Conservation (phyloP, 1,140 invertebrate species). For the Metopolophium dirhodum region DNA sequence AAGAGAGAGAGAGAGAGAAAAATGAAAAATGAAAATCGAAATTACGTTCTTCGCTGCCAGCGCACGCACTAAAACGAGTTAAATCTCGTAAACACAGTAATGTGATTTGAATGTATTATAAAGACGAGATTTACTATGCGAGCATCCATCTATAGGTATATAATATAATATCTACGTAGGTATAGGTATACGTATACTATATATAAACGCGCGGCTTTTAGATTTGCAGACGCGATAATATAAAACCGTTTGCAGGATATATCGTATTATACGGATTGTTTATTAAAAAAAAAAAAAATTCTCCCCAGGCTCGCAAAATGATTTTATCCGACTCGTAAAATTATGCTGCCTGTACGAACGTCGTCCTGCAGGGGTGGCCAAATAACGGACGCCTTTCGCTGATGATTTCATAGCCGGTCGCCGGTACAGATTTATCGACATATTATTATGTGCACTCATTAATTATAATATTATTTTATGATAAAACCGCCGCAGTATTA, state of each 20-base stretch:
- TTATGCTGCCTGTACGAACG: background rate
- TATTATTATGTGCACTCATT: background rate
- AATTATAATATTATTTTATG: background rate
- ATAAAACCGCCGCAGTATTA: background rate
- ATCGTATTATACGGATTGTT: background rate
- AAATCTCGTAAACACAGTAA: slow-evolving; percentile 8
- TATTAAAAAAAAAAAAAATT: background rate
- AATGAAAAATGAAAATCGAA: slow-evolving; percentile 13
- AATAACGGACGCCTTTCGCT: background rate
- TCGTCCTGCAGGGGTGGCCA: background rate
- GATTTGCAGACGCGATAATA: slow-evolving; percentile 1
- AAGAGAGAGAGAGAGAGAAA: background rate
- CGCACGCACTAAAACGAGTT: background rate
- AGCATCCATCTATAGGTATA: background rate
- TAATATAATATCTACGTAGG: background rate
- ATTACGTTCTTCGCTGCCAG: background rate
- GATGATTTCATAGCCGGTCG: background rate
- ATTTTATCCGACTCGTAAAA: background rate
- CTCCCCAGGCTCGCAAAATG: background rate
- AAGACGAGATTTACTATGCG: background rate
- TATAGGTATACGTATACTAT: background rate
- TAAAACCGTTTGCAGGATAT: background rate
- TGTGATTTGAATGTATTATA: slow-evolving; percentile 17
- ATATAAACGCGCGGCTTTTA: background rate
- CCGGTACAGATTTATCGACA: background rate